phyloP scores from a whole-genome alignment of 2,113 vertebrate genomes.

The Neopipo cinnamomea region DNA sequence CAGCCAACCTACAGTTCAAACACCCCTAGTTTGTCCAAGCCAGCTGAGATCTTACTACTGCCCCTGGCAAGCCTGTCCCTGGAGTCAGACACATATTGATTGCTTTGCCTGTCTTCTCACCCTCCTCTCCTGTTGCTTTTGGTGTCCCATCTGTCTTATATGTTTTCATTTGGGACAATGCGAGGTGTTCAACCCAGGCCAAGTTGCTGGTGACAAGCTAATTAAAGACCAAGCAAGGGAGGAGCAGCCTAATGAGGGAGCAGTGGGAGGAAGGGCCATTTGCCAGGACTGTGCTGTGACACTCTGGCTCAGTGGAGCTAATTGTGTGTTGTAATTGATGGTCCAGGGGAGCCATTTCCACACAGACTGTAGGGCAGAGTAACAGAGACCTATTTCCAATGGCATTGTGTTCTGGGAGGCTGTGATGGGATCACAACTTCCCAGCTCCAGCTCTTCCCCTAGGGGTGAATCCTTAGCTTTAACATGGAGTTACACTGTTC shows the following conservation, averaged over 20 bases:
- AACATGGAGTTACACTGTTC: neutral
- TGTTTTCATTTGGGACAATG: neutral
- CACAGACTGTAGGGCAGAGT: neutral
- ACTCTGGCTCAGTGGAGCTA: neutral
- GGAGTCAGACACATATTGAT: neutral
- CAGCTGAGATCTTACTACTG: neutral
- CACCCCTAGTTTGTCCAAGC: neutral
- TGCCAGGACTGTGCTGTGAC: conserved; percentile 9
- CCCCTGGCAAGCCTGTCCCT: neutral
- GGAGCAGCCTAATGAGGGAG: conserved; percentile 32
- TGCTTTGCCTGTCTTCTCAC: neutral
- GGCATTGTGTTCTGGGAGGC: neutral
- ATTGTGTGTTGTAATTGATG: conserved; percentile 25
- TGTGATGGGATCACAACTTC: neutral
- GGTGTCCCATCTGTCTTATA: neutral
- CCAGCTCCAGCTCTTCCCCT: neutral
- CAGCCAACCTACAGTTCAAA: neutral
- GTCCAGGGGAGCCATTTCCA: neutral
- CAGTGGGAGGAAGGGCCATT: conserved; percentile 35
- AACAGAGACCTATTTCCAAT: neutral
- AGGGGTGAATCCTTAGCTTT: neutral
- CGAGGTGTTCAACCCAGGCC: neutral
- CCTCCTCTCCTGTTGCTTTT: neutral
- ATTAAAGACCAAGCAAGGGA: conserved; percentile 25
- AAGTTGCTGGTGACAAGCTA: conserved; percentile 41